Evolutionary conservation across 2,888 invertebrate genomes (phyloP), one percentile per base, ranked within the genome.

Genomic region (Athalia circularis): DNA sequence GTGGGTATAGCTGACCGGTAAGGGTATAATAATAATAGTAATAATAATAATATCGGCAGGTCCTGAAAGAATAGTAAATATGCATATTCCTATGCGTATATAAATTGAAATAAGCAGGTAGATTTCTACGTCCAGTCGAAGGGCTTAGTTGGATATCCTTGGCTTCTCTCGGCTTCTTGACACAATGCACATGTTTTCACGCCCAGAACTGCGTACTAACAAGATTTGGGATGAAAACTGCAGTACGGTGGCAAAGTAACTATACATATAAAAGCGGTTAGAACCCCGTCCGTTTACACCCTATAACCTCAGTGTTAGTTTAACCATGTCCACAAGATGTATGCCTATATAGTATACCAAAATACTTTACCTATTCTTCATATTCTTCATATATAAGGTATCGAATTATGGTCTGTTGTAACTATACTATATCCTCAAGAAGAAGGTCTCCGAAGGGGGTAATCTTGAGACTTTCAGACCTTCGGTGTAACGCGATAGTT

Each of bases 401-500:
- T 72, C 72, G 72, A 72, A 72, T 72, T 72, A 59, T 72, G 57
- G 59, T 47, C 52, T 45, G 59, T 45, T 13, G 29, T 29, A 29
- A 29, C 29, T 29, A 29, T 29, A 29, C 29, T 29, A 29, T 29
- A 29, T 29, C 29, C 29, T 29, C 29, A 29, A 47, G 57, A n/a
- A 72, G 57, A 47, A 59, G 59, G 72, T 72, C 45, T 57, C 59
- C 59, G 47, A 48, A 72, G 72, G 57, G 59, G 72, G 72, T 72
- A 72, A 72, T 72, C 57, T 64, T 13, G 75, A 75, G 75, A 62
- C 62, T 61, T 50, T 75, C 11, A 4, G 75, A 50, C 43, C 75
- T 50, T 7, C 75, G 50, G 11, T 81, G 80, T 80, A 82, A 82
- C 79, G 80, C 80, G 83, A 83, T 82, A 81, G 83, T 82, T 83